phyloP scores from a whole-genome alignment of 2,888 invertebrate species.

The Pseudeuparius sepicola region DNA sequence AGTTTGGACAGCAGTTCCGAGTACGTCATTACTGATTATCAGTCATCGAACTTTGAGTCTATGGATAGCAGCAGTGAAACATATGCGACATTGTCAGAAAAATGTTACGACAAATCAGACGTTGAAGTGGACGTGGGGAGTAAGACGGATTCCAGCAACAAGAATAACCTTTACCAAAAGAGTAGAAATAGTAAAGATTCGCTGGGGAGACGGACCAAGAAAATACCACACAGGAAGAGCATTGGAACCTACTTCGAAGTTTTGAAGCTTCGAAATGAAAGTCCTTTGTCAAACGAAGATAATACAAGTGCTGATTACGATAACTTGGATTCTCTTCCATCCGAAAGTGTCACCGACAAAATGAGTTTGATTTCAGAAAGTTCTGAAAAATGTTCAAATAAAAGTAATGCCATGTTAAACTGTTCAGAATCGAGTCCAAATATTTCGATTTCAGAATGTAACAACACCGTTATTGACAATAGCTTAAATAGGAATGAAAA shows the following conservation, averaged over 20 bases:
- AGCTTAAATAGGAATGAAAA: slow-evolving; percentile 13
- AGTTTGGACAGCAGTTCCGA: slow-evolving; percentile 38
- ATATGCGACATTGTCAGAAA: slow-evolving; percentile 36
- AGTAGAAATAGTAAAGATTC: no score
- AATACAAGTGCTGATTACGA: slow-evolving; percentile 44
- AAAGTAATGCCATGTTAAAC: slow-evolving; percentile 33
- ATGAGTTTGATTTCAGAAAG: slow-evolving; percentile 47
- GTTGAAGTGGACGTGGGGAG: slow-evolving; percentile 17
- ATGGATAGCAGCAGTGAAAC: slow-evolving; percentile 38
- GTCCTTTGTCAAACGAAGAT: slow-evolving; percentile 44
- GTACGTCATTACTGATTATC: slow-evolving; percentile 35
- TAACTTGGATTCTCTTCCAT: slow-evolving; percentile 33
- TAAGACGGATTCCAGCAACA: slow-evolving; percentile 27
- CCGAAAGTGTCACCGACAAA: slow-evolving; percentile 47
- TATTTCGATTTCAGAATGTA: slow-evolving; percentile 48
- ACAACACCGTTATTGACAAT: slow-evolving; percentile 31
- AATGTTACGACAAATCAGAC: slow-evolving; percentile 29
- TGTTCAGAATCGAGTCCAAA: slow-evolving; percentile 43
- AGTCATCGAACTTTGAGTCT: slow-evolving; percentile 37
- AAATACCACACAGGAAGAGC: slow-evolving; percentile 34
- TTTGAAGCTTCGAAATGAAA: slow-evolving; percentile 36
- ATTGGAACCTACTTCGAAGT: slow-evolving; percentile 38
- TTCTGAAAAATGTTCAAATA: slow-evolving; percentile 37
- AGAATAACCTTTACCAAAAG: no score
- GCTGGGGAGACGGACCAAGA: slow-evolving; percentile 29